phyloP scores from a whole-genome alignment of 2,797 vertebrate species.

The Lophura swinhoii region DNA sequence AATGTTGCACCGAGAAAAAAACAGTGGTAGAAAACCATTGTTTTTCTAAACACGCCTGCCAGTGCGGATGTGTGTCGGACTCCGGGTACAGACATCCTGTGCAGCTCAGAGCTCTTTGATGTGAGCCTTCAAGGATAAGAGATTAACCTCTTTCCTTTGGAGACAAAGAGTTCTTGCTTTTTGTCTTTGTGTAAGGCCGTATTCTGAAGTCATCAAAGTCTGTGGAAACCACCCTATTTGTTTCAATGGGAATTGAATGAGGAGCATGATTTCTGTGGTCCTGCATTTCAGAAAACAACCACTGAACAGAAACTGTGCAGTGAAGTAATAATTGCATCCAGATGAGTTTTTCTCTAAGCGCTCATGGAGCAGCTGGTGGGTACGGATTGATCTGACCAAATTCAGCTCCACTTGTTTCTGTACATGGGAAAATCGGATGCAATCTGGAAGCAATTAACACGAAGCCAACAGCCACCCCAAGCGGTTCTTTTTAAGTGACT shows the following conservation, averaged over 20 bases:
- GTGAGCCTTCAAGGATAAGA: neutral
- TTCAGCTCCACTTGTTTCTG: constrained; percentile 40
- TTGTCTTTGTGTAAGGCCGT: neutral
- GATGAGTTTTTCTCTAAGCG: constrained; percentile 30
- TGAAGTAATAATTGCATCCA: constrained; percentile 41
- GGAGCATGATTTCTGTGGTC: neutral
- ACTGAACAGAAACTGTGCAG: neutral
- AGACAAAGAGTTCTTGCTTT: constrained; percentile 25
- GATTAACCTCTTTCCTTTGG: neutral
- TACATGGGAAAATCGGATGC: neutral
- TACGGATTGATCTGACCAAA: neutral
- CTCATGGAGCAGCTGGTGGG: constrained; percentile 52
- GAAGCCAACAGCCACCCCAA: neutral
- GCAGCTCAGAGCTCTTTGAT: neutral
- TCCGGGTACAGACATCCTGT: neutral
- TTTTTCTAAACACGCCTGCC: neutral
- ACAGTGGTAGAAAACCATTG: neutral
- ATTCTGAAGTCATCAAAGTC: constrained; percentile 14
- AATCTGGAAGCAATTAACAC: constrained; percentile 51
- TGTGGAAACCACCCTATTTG: neutral
- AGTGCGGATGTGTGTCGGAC: neutral
- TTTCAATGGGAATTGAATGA: constrained; percentile 10
- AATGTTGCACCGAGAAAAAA: neutral
- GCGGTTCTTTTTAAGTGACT: neutral
- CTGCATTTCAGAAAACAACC: neutral